Base-by-base conservation (phyloP, 2,888 invertebrate genomes). In the Dolomedes plantarius region DNA sequence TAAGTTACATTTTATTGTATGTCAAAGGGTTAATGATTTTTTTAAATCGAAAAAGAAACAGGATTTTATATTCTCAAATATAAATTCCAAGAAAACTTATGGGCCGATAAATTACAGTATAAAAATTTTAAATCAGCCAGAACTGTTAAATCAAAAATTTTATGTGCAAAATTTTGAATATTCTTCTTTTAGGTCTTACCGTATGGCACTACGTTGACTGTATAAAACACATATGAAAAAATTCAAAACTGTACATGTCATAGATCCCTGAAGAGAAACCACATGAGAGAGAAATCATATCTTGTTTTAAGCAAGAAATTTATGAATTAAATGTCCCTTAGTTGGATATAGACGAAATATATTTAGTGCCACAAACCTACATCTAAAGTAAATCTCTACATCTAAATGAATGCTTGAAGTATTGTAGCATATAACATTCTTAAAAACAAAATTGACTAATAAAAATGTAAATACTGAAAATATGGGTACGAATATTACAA, bases 201-300 rank as follows among this genome's bases (percentile, higher is more conserved):
- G 2, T 46, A 46, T 46, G 46, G 46, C 46, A 46, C 46, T 46
- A 46, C 46, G 46, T n/a, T 16, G 16, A 16, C 46, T 16, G 6
- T 16, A 46, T 16, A 46, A 46, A 46, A 46, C 16, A 2, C 46
- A 46, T 16, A 16, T 36, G 5, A 46, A 16, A 2, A 46, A 46
- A 46, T 2, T 46, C 7, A 16, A 16, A 46, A 46, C 46, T 46
- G 46, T 46, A 46, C 46, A 46, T 46, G 46, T 46, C 46, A 46
- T 46, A 46, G 46, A 46, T 46, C 46, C 46, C 46, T 46, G 46
- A 46, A 46, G 16, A 46, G n/a, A 46, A 46, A 46, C 46, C 46
- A 16, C 46, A 46, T 16, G 2, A 46, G 6, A 46, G 16, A 46
- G 46, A 46, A 46, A 13, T 46, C 46, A 13, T 46, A 46, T 13